Percentiles rank a stretch among this genome's conserved stretches.
phyloP scores from a whole-genome alignment of 2,113 vertebrate genomes.

The Microtus pennsylvanicus region DNA sequence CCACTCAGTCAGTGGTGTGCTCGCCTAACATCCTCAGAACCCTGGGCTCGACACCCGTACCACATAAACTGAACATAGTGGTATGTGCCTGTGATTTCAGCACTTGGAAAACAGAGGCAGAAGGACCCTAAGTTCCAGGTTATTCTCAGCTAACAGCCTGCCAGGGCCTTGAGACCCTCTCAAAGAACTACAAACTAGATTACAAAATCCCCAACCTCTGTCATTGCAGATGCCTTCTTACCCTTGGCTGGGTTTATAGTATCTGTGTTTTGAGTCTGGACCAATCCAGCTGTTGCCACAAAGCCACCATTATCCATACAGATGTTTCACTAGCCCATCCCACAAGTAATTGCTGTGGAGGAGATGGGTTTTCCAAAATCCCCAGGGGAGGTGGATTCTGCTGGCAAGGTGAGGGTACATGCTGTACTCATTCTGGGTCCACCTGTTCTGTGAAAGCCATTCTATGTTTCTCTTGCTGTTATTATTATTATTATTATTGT shows the following conservation, averaged over 20 bases:
- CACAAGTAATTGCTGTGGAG: neutral
- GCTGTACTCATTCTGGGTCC: neutral
- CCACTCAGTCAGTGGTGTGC: too few relatives aligned
- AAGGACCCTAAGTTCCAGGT: neutral
- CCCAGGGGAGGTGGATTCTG: neutral
- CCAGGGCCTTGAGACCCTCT: neutral
- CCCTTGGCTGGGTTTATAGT: neutral
- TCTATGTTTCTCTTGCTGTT: conserved; percentile 56
- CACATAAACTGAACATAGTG: neutral
- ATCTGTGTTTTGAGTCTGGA: neutral
- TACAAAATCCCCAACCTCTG: neutral
- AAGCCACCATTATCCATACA: neutral
- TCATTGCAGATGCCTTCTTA: neutral
- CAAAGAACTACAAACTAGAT: neutral
- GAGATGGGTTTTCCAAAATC: neutral
- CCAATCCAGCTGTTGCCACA: neutral
- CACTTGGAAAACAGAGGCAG: neutral
- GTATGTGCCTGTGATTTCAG: neutral
- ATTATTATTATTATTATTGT: conserved; percentile 52
- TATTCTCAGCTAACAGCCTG: neutral
- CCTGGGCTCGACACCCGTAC: neutral
- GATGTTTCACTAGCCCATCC: neutral
- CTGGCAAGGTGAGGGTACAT: neutral
- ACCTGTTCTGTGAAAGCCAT: neutral
- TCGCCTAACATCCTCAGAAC: neutral